phyloP scores from a whole-genome alignment of 2,113 vertebrate genomes.

The Cardinalis cardinalis region DNA sequence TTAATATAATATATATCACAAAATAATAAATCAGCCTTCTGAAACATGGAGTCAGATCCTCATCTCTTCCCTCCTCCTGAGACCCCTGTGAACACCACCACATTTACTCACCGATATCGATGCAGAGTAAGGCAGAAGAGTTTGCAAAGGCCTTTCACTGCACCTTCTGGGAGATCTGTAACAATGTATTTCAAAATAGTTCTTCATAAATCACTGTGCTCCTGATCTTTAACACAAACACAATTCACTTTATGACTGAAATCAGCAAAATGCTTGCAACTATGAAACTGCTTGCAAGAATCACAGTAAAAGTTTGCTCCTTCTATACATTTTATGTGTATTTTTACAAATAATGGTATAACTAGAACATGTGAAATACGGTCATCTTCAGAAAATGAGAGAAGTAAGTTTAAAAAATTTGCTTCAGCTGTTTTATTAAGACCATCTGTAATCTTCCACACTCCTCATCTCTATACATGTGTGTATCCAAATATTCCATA shows the following conservation, averaged over 20 bases:
- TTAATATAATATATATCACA: too few relatives aligned
- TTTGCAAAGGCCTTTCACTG: slow-evolving; percentile 93
- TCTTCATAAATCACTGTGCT: neutral
- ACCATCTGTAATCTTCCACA: neutral
- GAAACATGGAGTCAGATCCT: too few relatives aligned
- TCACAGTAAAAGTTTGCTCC: neutral
- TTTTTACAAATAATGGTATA: neutral
- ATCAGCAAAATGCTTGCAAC: neutral
- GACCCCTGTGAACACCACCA: too few relatives aligned
- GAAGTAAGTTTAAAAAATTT: neutral
- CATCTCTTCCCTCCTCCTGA: too few relatives aligned
- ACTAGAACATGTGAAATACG: rapidly evolving
- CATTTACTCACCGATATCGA: slow-evolving; percentile 85
- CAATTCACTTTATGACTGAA: neutral
- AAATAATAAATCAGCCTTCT: too few relatives aligned
- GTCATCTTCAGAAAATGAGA: neutral
- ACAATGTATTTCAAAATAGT: neutral
- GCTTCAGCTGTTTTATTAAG: neutral
- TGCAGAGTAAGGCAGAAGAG: slow-evolving; percentile 95
- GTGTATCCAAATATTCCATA: neutral
- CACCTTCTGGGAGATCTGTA: slow-evolving; percentile 86
- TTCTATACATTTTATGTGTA: neutral
- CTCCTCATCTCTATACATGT: too few relatives aligned
- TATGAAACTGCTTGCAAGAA: rapidly evolving
- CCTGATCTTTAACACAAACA: neutral